A percentile compares a stretch with the other conserved stretches of the same genome.
Evolutionary conservation across 2,113 vertebrate genomes (phyloP).

Genomic region (Mustelus asterias): DNA sequence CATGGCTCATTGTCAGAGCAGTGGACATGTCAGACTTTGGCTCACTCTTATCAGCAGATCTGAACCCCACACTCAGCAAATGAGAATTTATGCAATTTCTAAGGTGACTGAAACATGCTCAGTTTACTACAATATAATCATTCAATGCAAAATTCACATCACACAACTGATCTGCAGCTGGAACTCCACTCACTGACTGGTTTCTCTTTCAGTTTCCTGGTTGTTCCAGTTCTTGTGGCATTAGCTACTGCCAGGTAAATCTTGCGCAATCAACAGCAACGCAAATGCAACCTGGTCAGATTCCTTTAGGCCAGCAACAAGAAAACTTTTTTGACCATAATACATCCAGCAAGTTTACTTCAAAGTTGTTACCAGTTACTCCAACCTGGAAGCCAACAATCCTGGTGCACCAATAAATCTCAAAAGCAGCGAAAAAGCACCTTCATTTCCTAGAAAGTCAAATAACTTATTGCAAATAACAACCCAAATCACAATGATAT

Average conservation of each 20-base stretch:
- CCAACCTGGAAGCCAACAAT: background rate
- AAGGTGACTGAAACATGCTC: background rate
- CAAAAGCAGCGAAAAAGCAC: background rate
- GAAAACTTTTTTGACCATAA: background rate
- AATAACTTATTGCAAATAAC: background rate
- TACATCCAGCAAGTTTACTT: background rate
- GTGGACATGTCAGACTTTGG: background rate
- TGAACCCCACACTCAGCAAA: background rate
- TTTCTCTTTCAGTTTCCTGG: background rate
- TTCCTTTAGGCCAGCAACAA: background rate
- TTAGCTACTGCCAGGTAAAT: background rate
- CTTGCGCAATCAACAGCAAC: background rate
- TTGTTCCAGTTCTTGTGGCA: background rate
- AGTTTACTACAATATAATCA: background rate
- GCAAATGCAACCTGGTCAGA: background rate
- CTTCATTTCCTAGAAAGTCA: background rate
- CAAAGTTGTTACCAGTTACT: background rate
- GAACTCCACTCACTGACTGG: background rate
- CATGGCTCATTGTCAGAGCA: background rate
- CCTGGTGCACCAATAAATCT: background rate
- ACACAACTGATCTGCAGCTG: background rate
- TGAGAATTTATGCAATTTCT: background rate
- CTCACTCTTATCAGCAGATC: background rate
- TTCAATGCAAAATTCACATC: background rate
- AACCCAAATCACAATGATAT: background rate